Evolutionary conservation across 2,888 invertebrate species (phyloP).

Genomic region (Hirudinaria manillensis): DNA sequence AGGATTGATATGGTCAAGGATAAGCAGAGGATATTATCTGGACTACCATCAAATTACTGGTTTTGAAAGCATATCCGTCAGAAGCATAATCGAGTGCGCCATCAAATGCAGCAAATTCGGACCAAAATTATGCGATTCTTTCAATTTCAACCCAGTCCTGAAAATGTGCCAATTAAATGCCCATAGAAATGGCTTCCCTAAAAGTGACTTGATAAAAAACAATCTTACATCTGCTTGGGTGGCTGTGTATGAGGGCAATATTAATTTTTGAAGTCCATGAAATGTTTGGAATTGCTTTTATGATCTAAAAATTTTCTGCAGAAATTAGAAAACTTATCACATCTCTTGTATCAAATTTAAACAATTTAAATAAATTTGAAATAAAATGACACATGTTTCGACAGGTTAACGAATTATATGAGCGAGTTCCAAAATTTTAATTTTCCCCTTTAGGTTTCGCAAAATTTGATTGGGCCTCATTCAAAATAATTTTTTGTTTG

Average conservation of each 20-base stretch:
- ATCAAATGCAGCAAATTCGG: constrained; percentile 4
- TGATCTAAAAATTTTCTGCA: too few species aligned
- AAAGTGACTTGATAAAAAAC: background rate
- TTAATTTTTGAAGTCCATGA: too few species aligned
- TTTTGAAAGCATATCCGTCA: background rate
- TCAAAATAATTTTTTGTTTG: too few species aligned
- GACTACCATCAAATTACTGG: background rate
- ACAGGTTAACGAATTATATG: too few species aligned
- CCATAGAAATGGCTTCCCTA: constrained; percentile 1
- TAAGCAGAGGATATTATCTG: background rate
- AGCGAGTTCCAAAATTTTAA: too few species aligned
- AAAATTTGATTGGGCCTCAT: too few species aligned
- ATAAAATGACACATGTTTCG: too few species aligned
- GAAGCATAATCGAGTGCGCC: background rate
- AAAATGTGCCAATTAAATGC: constrained; percentile 9
- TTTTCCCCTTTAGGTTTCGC: too few species aligned
- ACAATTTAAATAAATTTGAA: too few species aligned
- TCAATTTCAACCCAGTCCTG: constrained; percentile 13
- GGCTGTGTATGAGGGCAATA: background rate
- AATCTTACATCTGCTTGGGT: background rate
- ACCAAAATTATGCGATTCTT: constrained; percentile 2
- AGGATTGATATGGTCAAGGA: background rate
- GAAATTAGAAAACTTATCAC: too few species aligned
- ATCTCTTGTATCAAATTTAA: too few species aligned
- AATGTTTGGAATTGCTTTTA: too few species aligned